A percentile compares a stretch with the other conserved stretches of the same genome.
Conservation (phyloP, 2,888 invertebrate species). For the Spatulosminthurus flaviceps region DNA sequence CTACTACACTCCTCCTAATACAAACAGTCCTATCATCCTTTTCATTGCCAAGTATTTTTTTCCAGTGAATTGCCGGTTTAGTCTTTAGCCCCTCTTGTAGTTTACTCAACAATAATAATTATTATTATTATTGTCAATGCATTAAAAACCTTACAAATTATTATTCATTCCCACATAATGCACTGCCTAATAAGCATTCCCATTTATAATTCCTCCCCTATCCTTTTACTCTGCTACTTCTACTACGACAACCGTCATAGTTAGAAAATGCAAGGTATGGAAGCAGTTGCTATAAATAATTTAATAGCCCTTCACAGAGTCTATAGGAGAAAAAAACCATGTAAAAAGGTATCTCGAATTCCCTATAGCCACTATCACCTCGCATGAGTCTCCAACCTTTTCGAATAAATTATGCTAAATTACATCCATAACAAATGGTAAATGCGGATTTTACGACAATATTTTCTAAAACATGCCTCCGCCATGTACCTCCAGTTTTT, state of each 20-base stretch:
- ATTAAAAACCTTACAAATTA: no score
- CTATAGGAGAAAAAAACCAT: not conserved
- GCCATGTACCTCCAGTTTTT: not conserved
- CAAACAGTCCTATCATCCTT: no score
- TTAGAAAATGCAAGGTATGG: no score
- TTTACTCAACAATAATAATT: no score
- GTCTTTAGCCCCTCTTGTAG: not conserved
- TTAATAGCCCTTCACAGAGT: no score
- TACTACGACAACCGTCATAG: no score
- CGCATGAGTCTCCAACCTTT: not conserved
- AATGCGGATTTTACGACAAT: not conserved
- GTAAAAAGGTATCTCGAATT: not conserved
- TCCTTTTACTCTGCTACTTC: not conserved
- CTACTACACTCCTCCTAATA: no score
- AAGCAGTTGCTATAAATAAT: no score
- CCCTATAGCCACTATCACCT: not conserved
- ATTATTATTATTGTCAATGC: no score
- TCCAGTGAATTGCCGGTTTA: slow-evolving; percentile 9
- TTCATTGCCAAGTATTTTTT: not conserved
- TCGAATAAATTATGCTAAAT: slow-evolving; percentile 16
- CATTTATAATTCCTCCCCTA: no score
- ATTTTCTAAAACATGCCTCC: not conserved
- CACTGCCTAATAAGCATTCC: no score
- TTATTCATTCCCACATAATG: no score
- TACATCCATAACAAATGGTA: not conserved